Percentiles rank a stretch among this genome's conserved stretches.
Evolutionary conservation across 2,113 vertebrate genomes (phyloP).

Genomic region (Bufo gargarizans): DNA sequence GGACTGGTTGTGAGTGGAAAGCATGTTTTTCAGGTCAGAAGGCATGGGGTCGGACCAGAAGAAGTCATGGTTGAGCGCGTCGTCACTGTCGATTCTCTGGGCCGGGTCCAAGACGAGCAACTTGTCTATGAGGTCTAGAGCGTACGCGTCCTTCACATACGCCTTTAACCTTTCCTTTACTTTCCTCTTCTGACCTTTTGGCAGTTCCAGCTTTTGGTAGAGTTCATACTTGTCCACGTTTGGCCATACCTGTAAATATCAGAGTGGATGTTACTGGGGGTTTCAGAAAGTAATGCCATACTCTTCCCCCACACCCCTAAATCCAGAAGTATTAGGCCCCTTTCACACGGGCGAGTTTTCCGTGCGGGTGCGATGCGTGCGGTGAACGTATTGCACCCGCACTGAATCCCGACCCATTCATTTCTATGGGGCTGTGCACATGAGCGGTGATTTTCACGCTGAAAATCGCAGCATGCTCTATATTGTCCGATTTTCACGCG

Average conservation of each 20-base stretch:
- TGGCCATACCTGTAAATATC: slow-evolving; percentile 84
- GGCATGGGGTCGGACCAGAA: slow-evolving; percentile 99
- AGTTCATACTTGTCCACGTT: slow-evolving; percentile 93
- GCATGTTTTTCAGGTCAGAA: slow-evolving; percentile 97
- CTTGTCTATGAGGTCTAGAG: slow-evolving; percentile 93
- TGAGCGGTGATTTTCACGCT: too few relatives aligned
- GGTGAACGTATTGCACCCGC: too few relatives aligned
- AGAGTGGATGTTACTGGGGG: not conserved
- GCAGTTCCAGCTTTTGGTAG: slow-evolving; percentile 94
- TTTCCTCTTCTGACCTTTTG: slow-evolving; percentile 96
- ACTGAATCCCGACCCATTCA: too few relatives aligned
- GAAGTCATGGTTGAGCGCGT: slow-evolving; percentile 96
- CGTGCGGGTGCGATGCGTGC: too few relatives aligned
- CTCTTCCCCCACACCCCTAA: not conserved
- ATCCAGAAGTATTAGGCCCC: too few relatives aligned
- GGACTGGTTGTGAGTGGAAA: slow-evolving; percentile 96
- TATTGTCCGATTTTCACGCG: too few relatives aligned
- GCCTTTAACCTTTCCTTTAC: slow-evolving; percentile 97
- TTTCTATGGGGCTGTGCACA: too few relatives aligned
- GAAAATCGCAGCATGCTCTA: too few relatives aligned
- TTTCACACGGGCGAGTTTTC: too few relatives aligned
- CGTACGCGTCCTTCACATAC: slow-evolving; percentile 95
- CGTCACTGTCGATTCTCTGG: slow-evolving; percentile 92
- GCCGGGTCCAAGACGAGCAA: slow-evolving; percentile 93
- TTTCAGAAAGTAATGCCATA: not conserved